Evolutionary conservation across 2,113 vertebrate genomes (phyloP), one percentile per base, ranked within the genome.

Genomic region (Origma solitaria): DNA sequence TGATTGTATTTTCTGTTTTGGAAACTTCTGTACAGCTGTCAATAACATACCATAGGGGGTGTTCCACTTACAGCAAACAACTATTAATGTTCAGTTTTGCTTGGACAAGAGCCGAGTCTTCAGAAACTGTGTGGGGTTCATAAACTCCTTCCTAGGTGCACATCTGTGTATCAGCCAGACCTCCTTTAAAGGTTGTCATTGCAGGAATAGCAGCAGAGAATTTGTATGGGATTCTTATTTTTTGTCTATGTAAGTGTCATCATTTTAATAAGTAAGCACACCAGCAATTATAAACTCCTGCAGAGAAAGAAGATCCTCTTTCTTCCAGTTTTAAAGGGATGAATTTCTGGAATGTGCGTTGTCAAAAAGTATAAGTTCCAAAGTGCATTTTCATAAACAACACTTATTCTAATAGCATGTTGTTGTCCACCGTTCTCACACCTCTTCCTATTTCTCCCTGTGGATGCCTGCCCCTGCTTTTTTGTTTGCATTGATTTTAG

Each of bases 1-100:
- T 57, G 24, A 31, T 45, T 38, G 0, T 58, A 11, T 82, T 81
- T 57, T 82, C 30, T 70, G 14, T 13, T 73, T 62, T 1, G 3
- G 42, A 54, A 62, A 38, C 38, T 40, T 85, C 15, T 84, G 45
- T 69, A 18, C 33, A 35, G 27, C 65, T 72, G 14, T 72, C 28
- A 69, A 17, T 87, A 71, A 42, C 8, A 2, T 38, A 9, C 47
- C 37, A n/a, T 13, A 53, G 23, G 16, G 5, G 0, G 0, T 37
- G 20, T 75, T 78, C 9, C 6, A 18, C 40, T 89, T 87, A 10
- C 0, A 64, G n/a, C 23, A 72, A 33, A 57, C 27, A 49, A 13
- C 44, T 33, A 7, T 25, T 40, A 31, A 12, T 0, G 0, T 69
- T 76, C 19, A 17, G 0, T 89, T 85, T 88, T 85, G 49, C n/a